phyloP scores from a whole-genome alignment of 53 echinoderm and acorn worm species.

The Temnopleurus reevesii region DNA sequence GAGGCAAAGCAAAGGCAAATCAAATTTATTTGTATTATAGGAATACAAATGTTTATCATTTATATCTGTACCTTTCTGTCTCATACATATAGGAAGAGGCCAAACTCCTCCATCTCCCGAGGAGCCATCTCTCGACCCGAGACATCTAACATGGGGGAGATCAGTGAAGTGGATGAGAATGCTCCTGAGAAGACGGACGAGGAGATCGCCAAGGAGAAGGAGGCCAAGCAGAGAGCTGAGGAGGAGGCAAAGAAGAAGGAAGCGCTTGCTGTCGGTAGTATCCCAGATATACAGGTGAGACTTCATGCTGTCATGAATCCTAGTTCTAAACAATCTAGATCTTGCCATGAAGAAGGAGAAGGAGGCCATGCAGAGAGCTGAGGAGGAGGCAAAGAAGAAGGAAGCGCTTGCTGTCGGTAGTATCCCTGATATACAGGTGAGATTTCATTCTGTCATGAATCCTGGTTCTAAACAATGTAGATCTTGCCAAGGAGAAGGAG shows the following conservation, averaged over 20 bases:
- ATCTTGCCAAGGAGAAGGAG: no score
- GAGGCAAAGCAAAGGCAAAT: no score
- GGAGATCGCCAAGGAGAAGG: conserved; percentile 68
- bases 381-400: conserved; percentile 48
- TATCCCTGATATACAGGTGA: conserved; percentile 49
- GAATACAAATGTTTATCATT: no score
- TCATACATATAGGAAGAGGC: conserved; percentile 71
- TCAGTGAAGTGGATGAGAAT: conserved; percentile 84
- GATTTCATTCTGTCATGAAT: no score
- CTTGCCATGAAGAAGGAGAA: no score
- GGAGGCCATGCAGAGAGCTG: conserved; percentile 64
- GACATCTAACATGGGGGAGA: conserved; percentile 84
- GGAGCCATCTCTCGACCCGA: conserved; percentile 67
- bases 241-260: conserved; percentile 49
- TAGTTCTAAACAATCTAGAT: no score
- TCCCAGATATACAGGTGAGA: conserved; percentile 51
- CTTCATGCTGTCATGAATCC: no score
- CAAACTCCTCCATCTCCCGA: conserved; percentile 84
- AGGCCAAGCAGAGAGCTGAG: conserved; percentile 64
- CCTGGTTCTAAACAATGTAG: no score
- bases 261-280: background rate
- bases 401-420: conserved; percentile 4
- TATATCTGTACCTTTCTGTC: no score
- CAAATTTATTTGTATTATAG: no score
- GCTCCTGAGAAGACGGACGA: conserved; percentile 83